Evolutionary conservation across 2,888 invertebrate species (phyloP), one percentile per base, ranked within the genome.

Genomic region (Latrodectus elegans): DNA sequence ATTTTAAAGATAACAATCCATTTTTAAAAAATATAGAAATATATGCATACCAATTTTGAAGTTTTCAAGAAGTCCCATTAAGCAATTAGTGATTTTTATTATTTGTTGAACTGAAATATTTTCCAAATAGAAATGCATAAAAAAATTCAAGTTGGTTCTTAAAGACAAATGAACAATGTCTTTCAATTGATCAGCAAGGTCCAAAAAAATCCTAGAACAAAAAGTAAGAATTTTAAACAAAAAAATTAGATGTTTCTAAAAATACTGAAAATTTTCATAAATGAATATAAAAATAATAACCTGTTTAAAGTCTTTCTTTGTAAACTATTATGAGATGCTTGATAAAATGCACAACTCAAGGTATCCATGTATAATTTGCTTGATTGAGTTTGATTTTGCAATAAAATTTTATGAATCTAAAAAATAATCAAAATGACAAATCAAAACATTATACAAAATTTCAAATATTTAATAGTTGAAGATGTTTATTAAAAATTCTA

Each of bases 11-110:
- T 38, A 26, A 15, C 3, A 83, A 64, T 26, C 4, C 6, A 38
- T 51, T 68, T 38, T 14, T 22, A 73, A 49, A 12, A 71, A 38
- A 51, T 65, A 22, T n/a, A 38, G 11, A 55, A 81, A 53, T 38
- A 68, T 22, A 74, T n/a, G 22, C 14, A 64, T 80, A 71, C 85
- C 80, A 17, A 76, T 38, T 17, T 53, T 55, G 4, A 80, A 75
- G 64, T 85, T 80, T 15, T 80, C 85, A 51, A 80, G 15, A 15
- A 84, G 14, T 3, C 80, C 70, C 26, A 85, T 51, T 38, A 85
- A 53, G 51, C 70, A 71, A 15, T 75, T 26, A 6, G 70, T 55
- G 38, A 11, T 49, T 17, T 4, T 64, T 22, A 75, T 60, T 38
- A 80, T 75, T 65, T 51, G 17, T 17, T 70, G n/a, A 14, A 78